Conservation (phyloP, 2,113 vertebrate genomes). For the Hyaena hyaena region DNA sequence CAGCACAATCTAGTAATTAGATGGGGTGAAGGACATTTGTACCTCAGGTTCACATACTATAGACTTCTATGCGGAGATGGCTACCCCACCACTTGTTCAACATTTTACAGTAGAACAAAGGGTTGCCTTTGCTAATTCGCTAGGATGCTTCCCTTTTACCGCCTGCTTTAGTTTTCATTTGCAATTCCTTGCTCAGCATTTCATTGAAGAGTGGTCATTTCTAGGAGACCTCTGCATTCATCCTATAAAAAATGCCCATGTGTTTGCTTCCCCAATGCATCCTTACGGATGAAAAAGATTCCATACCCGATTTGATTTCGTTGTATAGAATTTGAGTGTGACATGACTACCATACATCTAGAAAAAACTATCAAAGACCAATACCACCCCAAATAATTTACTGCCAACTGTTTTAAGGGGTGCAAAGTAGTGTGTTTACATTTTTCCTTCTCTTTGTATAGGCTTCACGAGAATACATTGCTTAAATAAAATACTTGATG, state of each 20-base stretch:
- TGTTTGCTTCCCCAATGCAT: not conserved
- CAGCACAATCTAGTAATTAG: not conserved
- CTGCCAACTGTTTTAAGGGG: not conserved
- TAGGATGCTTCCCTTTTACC: not conserved
- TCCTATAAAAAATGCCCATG: not conserved
- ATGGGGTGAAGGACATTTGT: not conserved
- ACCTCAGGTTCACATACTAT: conserved; percentile 23
- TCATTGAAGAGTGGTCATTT: not conserved
- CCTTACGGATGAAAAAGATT: not conserved
- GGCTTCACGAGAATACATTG: not conserved
- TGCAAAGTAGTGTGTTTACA: not conserved
- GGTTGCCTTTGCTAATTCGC: conserved; percentile 26
- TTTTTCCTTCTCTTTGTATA: not conserved
- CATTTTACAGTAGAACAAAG: conserved; percentile 34
- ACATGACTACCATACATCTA: not conserved
- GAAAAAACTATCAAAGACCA: conserved; percentile 21
- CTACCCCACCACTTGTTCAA: not conserved
- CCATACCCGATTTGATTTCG: not conserved
- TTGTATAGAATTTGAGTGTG: conserved; percentile 1
- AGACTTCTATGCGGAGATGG: conserved; percentile 25
- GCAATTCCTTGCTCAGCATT: not conserved
- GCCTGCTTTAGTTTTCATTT: not conserved
- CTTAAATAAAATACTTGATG: not conserved
- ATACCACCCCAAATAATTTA: not conserved
- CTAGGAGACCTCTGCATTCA: not conserved